phyloP scores from a whole-genome alignment of 2,797 vertebrate species.

The Pampus argenteus region DNA sequence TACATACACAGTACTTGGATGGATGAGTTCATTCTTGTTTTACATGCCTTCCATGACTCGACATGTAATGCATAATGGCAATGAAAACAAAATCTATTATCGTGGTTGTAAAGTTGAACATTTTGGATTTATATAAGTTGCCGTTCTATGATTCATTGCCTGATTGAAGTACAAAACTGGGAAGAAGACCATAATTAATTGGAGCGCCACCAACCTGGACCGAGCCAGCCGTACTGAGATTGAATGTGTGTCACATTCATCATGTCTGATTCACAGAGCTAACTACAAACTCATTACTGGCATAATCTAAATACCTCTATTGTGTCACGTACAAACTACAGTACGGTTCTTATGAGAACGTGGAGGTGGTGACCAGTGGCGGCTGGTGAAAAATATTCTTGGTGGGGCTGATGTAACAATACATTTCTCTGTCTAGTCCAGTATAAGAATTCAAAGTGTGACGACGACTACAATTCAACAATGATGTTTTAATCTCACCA shows the following conservation, averaged over 20 bases:
- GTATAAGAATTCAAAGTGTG: no score
- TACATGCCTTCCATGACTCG: no score
- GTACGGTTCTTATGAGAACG: conserved; percentile 40
- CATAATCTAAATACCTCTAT: conserved; percentile 54
- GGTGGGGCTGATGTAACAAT: no score
- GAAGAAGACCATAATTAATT: conserved; percentile 26
- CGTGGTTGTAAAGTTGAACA: background rate
- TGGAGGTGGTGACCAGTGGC: conserved; percentile 30
- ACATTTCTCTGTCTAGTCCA: no score
- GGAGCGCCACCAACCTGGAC: conserved; percentile 27
- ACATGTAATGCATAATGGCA: background rate
- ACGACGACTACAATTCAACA: no score
- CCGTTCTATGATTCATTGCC: conserved; percentile 23
- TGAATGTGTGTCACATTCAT: conserved; percentile 41
- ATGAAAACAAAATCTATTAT: background rate
- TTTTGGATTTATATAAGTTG: conserved; percentile 2
- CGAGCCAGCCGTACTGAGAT: conserved; percentile 20
- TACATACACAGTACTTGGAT: background rate
- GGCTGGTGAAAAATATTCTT: no score
- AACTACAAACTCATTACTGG: conserved; percentile 44
- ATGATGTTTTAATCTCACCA: no score
- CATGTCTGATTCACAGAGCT: conserved; percentile 46
- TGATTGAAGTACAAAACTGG: conserved; percentile 27
- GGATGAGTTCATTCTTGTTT: background rate
- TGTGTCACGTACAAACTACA: conserved; percentile 49